Conservation (phyloP, 2,888 invertebrate species). For the Ormyrus nitidulus region DNA sequence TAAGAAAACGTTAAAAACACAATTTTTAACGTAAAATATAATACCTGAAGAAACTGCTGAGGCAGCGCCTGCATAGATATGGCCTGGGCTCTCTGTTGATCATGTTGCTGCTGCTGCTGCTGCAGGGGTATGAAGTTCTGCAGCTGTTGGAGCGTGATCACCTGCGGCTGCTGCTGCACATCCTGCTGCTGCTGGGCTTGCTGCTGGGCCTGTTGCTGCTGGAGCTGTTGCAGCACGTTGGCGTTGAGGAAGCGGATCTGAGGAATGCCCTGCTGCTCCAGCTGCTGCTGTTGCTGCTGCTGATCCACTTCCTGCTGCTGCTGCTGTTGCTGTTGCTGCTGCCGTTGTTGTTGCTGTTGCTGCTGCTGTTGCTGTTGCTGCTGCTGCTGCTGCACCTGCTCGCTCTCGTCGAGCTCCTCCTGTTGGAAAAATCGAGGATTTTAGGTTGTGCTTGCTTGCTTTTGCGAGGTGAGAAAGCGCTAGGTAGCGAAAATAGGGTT, state of each 20-base stretch:
- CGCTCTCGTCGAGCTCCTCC: constrained; percentile 71
- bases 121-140: constrained; percentile 76
- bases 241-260: constrained; percentile 72
- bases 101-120: constrained; percentile 68
- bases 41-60: constrained; percentile 77
- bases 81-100: constrained; percentile 71
- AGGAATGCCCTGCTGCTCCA: constrained; percentile 64
- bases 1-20: too few relatives aligned
- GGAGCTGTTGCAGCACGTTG: constrained; percentile 73
- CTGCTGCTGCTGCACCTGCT: constrained; percentile 42
- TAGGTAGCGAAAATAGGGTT: too few relatives aligned
- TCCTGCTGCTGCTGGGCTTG: constrained; percentile 69
- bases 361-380: constrained; percentile 50
- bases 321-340: constrained; percentile 62
- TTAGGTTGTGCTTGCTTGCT: too few relatives aligned
- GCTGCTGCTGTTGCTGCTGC: constrained; percentile 64
- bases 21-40: constrained; percentile 9
- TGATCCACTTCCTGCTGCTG: constrained; percentile 63
- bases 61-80: constrained; percentile 77
- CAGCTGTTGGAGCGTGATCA: constrained; percentile 76
- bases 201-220: constrained; percentile 69
- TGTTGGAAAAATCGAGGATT: constrained; percentile 38
- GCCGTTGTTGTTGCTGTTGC: constrained; percentile 61
- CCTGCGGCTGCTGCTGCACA: constrained; percentile 75
- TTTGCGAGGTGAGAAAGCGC: neutral